Evolutionary conservation across 2,113 vertebrate species (phyloP).

Genomic region (Girardinichthys multiradiatus): DNA sequence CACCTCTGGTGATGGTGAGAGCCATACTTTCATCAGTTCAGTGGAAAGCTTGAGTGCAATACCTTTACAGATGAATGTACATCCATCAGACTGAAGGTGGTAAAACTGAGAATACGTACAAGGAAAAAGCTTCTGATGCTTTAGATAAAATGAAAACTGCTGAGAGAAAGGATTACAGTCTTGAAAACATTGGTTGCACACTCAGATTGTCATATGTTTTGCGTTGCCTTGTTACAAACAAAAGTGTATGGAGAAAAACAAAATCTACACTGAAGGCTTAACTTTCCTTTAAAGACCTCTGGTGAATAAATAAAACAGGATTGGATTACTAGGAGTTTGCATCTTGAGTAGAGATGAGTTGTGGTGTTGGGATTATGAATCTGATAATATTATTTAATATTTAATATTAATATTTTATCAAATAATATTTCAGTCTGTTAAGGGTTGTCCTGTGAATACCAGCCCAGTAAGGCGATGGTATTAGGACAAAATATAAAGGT

Average conservation of each 20-base stretch:
- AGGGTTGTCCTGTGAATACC: no score
- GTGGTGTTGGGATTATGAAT: no score
- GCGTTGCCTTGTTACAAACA: not conserved
- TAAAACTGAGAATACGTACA: not conserved
- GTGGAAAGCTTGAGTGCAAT: not conserved
- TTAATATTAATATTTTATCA: no score
- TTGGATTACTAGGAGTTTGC: not conserved
- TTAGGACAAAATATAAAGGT: no score
- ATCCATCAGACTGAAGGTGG: not conserved
- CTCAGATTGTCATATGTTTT: not conserved
- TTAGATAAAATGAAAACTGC: slow-evolving; percentile 2
- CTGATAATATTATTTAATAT: no score
- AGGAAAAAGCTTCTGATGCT: not conserved
- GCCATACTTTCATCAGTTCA: slow-evolving; percentile 4
- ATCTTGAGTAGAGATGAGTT: slow-evolving; percentile 1
- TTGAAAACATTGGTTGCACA: not conserved
- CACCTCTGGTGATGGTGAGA: slow-evolving; percentile 92
- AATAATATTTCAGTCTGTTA: no score
- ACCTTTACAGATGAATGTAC: not conserved
- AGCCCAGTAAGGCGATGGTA: no score
- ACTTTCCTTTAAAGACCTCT: not conserved
- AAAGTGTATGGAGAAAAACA: not conserved
- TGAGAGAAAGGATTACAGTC: not conserved
- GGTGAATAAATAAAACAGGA: slow-evolving; percentile 15
- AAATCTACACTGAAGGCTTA: not conserved